These are phyloP conservation scores for Timema cristinae DNA, from an alignment of 2,888 invertebrate genomes.

Conservation along the genomic window DNA sequence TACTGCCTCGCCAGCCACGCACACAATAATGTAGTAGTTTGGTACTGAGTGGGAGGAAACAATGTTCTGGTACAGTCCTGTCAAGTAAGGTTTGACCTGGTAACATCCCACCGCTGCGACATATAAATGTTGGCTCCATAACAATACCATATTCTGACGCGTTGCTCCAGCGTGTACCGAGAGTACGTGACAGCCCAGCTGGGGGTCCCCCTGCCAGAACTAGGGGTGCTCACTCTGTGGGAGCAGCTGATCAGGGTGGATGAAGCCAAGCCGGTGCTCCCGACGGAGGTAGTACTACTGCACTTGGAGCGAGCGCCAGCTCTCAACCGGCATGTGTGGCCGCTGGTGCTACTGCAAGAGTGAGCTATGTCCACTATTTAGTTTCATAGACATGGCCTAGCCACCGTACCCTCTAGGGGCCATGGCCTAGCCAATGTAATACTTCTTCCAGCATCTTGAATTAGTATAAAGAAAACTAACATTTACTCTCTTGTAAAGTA, in stretches of 20 bases:
- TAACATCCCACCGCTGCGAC: too few species aligned
- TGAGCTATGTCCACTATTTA: slow-evolving; percentile 7
- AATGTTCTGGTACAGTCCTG: too few species aligned
- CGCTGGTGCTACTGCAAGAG: slow-evolving; percentile 38
- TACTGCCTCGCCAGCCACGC: too few species aligned
- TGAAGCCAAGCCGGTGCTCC: slow-evolving; percentile 53
- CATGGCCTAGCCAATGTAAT: too few species aligned
- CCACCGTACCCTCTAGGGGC: neutral
- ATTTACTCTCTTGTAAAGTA: too few species aligned
- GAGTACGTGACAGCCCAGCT: neutral
- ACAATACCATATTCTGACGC: too few species aligned
- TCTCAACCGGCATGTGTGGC: slow-evolving; percentile 62
- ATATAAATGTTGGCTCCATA: too few species aligned
- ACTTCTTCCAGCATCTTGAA: too few species aligned
- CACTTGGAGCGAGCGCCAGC: slow-evolving; percentile 54
- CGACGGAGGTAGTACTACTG: slow-evolving; percentile 58
- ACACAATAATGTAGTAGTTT: too few species aligned
- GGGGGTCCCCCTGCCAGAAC: slow-evolving; percentile 2
- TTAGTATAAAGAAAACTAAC: too few species aligned
- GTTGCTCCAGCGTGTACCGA: neutral
- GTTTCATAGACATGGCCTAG: neutral
- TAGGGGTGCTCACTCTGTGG: neutral
- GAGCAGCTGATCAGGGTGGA: slow-evolving; percentile 66
- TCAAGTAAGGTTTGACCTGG: too few species aligned
- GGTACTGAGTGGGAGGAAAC: too few species aligned